phyloP scores from a whole-genome alignment of 2,113 vertebrate genomes.

The Cyanocitta stelleri region DNA sequence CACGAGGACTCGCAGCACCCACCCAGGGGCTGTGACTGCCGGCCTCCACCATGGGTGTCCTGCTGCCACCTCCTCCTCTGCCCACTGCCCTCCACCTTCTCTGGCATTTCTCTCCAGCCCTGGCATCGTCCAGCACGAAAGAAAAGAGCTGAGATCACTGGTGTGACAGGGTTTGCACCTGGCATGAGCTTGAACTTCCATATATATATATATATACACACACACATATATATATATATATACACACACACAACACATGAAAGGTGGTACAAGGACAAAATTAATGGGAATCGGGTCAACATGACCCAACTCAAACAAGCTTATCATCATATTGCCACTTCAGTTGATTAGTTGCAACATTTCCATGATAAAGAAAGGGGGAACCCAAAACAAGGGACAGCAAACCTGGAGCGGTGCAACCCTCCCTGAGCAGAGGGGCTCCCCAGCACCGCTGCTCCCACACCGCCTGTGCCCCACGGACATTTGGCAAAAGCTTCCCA shows the following conservation, averaged over 20 bases:
- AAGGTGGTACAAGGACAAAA: slow-evolving; percentile 53
- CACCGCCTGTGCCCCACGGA: neutral
- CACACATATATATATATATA: fast-evolving
- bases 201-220: neutral
- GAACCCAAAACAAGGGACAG: slow-evolving; percentile 41
- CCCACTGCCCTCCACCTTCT: neutral
- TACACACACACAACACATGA: neutral
- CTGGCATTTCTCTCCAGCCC: neutral
- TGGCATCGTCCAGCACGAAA: slow-evolving; percentile 6
- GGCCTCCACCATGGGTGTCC: fast-evolving
- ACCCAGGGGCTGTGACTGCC: fast-evolving
- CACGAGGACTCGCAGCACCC: fast-evolving
- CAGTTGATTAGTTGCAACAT: slow-evolving; percentile 57
- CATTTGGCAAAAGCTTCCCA: slow-evolving; percentile 67
- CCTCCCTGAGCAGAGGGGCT: neutral
- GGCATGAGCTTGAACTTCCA: slow-evolving; percentile 1
- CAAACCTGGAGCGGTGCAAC: neutral
- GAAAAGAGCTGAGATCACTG: slow-evolving; percentile 17
- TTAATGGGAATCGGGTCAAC: slow-evolving; percentile 62
- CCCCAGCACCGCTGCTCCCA: neutral
- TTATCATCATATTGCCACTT: slow-evolving; percentile 68
- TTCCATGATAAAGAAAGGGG: slow-evolving; percentile 55
- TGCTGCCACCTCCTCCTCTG: neutral
- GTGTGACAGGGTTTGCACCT: neutral
- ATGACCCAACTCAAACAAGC: slow-evolving; percentile 66